These are phyloP conservation scores for Onchidella celtica DNA, from an alignment of 2,888 invertebrate species.

Conservation along the genomic window DNA sequence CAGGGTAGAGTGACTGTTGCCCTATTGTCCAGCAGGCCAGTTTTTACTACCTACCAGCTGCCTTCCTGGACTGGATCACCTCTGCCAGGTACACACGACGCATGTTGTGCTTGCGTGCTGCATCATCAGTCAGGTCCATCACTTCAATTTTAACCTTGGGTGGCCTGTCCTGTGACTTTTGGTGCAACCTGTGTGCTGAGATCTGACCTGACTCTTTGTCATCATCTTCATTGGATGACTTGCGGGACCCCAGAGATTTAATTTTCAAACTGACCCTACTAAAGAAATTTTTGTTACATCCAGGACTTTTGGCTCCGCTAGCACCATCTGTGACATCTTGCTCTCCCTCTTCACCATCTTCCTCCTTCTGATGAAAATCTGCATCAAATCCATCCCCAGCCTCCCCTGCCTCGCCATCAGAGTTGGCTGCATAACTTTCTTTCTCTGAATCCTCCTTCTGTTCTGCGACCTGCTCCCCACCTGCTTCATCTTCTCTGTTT, in stretches of 20 bases:
- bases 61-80: slow-evolving; percentile 51
- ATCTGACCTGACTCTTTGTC: slow-evolving; percentile 39
- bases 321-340: not conserved
- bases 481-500: slow-evolving; percentile 6
- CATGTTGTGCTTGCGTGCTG: slow-evolving; percentile 58
- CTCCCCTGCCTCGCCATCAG: not conserved
- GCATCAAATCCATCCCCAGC: not conserved
- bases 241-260: slow-evolving; percentile 52
- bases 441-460: not conserved
- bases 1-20: not conserved
- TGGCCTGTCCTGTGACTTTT: slow-evolving; percentile 47
- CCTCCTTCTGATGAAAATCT: not conserved
- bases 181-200: slow-evolving; percentile 22
- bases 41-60: slow-evolving; percentile 51
- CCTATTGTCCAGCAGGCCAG: not conserved
- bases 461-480: not conserved
- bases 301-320: not conserved
- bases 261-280: slow-evolving; percentile 69
- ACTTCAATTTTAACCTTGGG: slow-evolving; percentile 62
- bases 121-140: slow-evolving; percentile 68
- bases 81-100: slow-evolving; percentile 62
- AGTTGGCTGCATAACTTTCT: not conserved
- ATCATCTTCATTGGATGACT: slow-evolving; percentile 51
- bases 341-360: not conserved
- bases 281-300: slow-evolving; percentile 57